Percentiles rank a stretch among this genome's conserved stretches.
phyloP scores from a whole-genome alignment of 2,888 invertebrate species.

The Acanthosepion pharaonis region DNA sequence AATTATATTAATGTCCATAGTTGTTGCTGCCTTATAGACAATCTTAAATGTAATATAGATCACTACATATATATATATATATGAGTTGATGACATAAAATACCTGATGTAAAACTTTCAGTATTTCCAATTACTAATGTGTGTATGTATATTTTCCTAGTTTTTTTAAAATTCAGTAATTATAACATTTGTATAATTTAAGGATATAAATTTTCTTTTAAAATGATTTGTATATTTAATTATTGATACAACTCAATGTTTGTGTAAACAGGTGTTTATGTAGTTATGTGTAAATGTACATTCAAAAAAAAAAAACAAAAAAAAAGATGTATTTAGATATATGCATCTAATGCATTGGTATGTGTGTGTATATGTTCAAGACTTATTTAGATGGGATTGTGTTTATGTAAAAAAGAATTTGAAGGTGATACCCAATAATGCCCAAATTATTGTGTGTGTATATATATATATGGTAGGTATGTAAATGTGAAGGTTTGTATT shows the following conservation, averaged over 20 bases:
- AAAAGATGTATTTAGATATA: not conserved
- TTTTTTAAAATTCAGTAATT: too few relatives aligned
- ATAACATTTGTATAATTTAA: too few relatives aligned
- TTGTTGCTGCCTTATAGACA: not conserved
- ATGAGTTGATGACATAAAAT: too few relatives aligned
- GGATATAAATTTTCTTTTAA: too few relatives aligned
- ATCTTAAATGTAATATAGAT: too few relatives aligned
- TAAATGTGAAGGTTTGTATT: not conserved
- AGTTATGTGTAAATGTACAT: not conserved
- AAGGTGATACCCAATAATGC: too few relatives aligned
- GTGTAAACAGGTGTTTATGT: not conserved
- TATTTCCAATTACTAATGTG: not conserved
- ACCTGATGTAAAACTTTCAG: too few relatives aligned
- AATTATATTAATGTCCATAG: slow-evolving; percentile 34
- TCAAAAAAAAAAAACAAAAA: too few relatives aligned
- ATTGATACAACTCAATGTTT: not conserved
- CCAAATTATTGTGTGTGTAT: not conserved
- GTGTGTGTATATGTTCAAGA: not conserved
- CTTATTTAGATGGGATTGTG: too few relatives aligned
- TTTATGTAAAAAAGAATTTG: too few relatives aligned
- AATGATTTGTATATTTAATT: too few relatives aligned
- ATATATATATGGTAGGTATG: not conserved
- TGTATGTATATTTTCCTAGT: not conserved
- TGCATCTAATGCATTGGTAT: not conserved
- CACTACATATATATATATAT: too few relatives aligned